A percentile compares a stretch with the other conserved stretches of the same genome.
These are phyloP conservation scores for Herminia tarsipennalis DNA, from an alignment of 2,888 invertebrate species.

Conservation along the genomic window DNA sequence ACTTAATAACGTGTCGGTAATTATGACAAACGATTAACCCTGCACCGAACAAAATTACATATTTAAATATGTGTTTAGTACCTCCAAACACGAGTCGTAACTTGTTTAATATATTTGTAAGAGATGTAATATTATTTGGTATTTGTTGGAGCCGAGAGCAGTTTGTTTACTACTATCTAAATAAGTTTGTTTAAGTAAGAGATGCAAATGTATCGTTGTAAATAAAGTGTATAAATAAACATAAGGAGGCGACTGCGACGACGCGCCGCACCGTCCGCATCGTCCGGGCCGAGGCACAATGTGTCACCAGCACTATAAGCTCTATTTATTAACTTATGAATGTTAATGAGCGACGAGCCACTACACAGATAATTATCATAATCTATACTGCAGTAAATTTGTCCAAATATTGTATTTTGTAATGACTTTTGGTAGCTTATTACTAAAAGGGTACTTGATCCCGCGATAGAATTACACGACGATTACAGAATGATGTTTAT, in stretches of 20 bases:
- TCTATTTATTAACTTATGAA: slow-evolving; percentile 30
- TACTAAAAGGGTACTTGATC: slow-evolving; percentile 1
- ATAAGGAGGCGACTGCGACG: neutral
- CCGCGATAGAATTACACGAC: neutral
- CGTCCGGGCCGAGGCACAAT: neutral
- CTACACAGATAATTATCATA: slow-evolving; percentile 29
- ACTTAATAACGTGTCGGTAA: slow-evolving; percentile 3
- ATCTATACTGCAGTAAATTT: slow-evolving; percentile 31
- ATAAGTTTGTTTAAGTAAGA: slow-evolving; percentile 26
- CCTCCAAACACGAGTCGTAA: neutral
- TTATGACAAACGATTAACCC: slow-evolving; percentile 6
- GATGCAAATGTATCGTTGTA: slow-evolving; percentile 26
- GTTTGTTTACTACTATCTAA: slow-evolving; percentile 22
- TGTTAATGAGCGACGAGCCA: slow-evolving; percentile 18
- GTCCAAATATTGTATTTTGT: slow-evolving; percentile 24
- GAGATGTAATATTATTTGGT: slow-evolving; percentile 6
- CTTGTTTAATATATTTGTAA: neutral
- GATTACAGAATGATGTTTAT: neutral
- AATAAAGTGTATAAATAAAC: slow-evolving; percentile 25
- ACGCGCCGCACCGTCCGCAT: no score
- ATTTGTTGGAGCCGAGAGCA: neutral
- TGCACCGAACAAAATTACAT: slow-evolving; percentile 1
- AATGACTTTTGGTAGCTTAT: slow-evolving; percentile 17
- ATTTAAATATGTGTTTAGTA: slow-evolving; percentile 12
- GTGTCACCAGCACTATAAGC: slow-evolving; percentile 13